These are phyloP conservation scores for Spodoptera litura DNA, from an alignment of 1,140 invertebrate genomes.

Conservation along the genomic window DNA sequence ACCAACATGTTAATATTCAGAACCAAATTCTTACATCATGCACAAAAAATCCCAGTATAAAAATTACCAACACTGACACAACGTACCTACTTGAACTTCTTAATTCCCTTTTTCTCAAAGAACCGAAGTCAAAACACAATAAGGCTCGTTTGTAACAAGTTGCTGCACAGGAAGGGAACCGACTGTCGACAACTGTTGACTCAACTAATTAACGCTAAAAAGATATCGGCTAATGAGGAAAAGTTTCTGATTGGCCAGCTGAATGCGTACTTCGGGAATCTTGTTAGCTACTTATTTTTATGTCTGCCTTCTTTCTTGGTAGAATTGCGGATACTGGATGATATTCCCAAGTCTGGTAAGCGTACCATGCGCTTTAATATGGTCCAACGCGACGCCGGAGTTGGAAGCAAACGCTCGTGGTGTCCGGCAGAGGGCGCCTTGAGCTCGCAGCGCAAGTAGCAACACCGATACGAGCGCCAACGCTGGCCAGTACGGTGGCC, in stretches of 20 bases:
- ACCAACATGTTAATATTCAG: no score
- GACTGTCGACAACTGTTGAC: slow-evolving; percentile 1
- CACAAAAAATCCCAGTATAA: no score
- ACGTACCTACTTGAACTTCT: background rate
- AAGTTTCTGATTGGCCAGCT: slow-evolving; percentile 24
- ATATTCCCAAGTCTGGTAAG: no score
- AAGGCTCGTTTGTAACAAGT: slow-evolving; percentile 14
- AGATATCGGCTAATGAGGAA: slow-evolving; percentile 15
- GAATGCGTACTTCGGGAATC: background rate
- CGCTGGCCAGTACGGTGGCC: no score
- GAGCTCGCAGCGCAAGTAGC: no score
- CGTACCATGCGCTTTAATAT: no score
- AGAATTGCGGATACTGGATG: no score
- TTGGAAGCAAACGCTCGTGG: no score
- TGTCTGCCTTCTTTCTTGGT: background rate
- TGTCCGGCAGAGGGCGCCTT: no score
- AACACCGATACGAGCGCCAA: no score
- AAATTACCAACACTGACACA: background rate
- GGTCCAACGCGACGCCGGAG: no score
- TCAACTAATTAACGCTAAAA: slow-evolving; percentile 38
- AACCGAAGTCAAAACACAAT: slow-evolving; percentile 4
- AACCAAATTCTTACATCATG: no score
- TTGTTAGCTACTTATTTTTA: background rate
- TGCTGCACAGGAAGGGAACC: slow-evolving; percentile 2
- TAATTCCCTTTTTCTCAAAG: background rate